phyloP scores from a whole-genome alignment of 2,113 vertebrate genomes.

The Tupaia chinensis region DNA sequence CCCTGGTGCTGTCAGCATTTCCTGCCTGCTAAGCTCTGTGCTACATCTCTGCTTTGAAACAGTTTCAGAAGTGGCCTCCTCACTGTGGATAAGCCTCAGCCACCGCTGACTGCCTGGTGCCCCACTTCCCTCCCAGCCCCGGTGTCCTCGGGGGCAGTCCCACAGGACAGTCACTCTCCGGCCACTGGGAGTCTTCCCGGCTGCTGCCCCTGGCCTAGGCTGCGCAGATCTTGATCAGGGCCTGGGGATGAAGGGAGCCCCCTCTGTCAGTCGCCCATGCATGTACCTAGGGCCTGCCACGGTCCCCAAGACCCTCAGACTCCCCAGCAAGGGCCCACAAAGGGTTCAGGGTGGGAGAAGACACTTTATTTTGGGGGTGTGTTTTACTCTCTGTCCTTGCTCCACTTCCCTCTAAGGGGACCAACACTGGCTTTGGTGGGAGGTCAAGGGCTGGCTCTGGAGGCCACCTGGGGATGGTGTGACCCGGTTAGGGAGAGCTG shows the following conservation, averaged over 20 bases:
- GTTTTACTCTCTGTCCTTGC: rapidly evolving
- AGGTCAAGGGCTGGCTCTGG: background rate
- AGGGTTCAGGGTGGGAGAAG: background rate
- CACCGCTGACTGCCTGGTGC: background rate
- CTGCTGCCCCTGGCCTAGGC: background rate
- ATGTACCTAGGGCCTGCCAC: background rate
- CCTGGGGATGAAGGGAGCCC: background rate
- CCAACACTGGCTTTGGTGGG: background rate
- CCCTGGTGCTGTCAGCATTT: background rate
- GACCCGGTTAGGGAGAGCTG: background rate
- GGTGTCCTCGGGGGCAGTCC: background rate
- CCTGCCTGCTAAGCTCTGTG: too few species aligned
- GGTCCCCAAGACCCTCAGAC: background rate
- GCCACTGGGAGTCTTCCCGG: too few species aligned
- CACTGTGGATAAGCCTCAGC: background rate
- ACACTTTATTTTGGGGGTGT: background rate
- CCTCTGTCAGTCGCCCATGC: rapidly evolving
- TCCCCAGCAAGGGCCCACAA: background rate
- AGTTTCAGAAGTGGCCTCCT: background rate
- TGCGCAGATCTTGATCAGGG: background rate
- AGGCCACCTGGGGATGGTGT: background rate
- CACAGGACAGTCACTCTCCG: background rate
- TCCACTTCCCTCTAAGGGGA: background rate
- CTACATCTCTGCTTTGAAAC: background rate
- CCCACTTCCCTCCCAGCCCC: background rate